Evolutionary conservation across 1,140 invertebrate genomes (phyloP).

Genomic region (Littorina saxatilis): DNA sequence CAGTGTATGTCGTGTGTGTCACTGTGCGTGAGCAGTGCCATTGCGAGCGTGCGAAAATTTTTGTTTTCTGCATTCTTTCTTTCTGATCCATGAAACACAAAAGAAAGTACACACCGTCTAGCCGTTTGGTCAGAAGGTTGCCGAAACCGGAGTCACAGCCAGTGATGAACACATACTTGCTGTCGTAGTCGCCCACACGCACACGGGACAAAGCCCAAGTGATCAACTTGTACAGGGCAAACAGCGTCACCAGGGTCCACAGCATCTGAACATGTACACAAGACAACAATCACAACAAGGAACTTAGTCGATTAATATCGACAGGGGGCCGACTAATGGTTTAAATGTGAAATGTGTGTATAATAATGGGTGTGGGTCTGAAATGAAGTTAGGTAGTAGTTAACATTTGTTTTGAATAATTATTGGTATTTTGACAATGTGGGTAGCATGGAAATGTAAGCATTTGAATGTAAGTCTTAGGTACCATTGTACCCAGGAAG

Average conservation of each 20-base stretch:
- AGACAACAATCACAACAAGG: background rate
- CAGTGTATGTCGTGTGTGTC: background rate
- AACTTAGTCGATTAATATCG: no score
- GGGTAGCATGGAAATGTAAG: no score
- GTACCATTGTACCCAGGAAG: background rate
- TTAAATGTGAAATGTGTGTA: no score
- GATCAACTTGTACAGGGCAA: conserved; percentile 1
- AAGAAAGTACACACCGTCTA: conserved; percentile 54
- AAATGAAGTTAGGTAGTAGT: no score
- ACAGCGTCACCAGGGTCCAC: conserved; percentile 2
- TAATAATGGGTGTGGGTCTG: no score
- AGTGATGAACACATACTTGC: conserved; percentile 71
- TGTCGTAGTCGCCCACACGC: conserved; percentile 14
- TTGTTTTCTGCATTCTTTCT: background rate
- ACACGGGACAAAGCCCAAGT: conserved; percentile 26
- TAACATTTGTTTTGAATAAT: no score
- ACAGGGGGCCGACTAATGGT: no score
- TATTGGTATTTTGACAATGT: no score
- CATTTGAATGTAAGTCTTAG: no score
- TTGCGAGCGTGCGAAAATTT: background rate
- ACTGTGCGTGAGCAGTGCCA: background rate
- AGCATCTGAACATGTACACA: background rate
- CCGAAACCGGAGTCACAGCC: conserved; percentile 78
- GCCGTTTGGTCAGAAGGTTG: conserved; percentile 65
- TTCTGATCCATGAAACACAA: background rate